Conservation (phyloP, 2,888 invertebrate species). For the Rhaphigaster nebulosa region DNA sequence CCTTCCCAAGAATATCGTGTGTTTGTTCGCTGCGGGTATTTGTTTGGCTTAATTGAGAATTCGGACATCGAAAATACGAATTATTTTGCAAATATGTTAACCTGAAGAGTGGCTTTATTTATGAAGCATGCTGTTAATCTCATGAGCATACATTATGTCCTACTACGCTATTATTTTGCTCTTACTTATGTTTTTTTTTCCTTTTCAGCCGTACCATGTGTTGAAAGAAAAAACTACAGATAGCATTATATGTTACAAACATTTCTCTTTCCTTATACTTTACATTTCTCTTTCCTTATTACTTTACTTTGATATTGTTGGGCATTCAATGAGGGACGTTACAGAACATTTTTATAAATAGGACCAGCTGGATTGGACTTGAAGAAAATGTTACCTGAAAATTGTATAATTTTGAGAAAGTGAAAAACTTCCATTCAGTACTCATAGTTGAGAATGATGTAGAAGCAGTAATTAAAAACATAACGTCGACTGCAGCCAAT, state of each 20-base stretch:
- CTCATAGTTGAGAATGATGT: no score
- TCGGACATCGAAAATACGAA: neutral
- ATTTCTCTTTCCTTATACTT: neutral
- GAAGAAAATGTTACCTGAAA: no score
- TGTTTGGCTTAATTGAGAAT: neutral
- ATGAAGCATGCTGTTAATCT: neutral
- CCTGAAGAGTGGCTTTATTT: neutral
- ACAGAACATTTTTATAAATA: no score
- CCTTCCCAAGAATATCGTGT: neutral
- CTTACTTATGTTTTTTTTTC: neutral
- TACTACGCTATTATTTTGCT: neutral
- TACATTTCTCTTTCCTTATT: no score
- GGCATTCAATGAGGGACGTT: neutral
- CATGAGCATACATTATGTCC: neutral
- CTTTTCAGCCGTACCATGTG: neutral
- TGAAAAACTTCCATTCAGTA: no score
- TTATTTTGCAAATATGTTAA: neutral
- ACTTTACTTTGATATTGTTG: no score
- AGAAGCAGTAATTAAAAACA: no score
- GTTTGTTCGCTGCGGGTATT: neutral
- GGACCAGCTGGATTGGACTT: no score
- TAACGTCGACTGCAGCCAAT: no score
- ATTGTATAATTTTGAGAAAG: no score
- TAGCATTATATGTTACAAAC: neutral
- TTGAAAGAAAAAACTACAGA: neutral